A percentile compares a stretch with the other conserved stretches of the same genome.
phyloP scores from a whole-genome alignment of 2,113 vertebrate species.

The Piaya cayana region DNA sequence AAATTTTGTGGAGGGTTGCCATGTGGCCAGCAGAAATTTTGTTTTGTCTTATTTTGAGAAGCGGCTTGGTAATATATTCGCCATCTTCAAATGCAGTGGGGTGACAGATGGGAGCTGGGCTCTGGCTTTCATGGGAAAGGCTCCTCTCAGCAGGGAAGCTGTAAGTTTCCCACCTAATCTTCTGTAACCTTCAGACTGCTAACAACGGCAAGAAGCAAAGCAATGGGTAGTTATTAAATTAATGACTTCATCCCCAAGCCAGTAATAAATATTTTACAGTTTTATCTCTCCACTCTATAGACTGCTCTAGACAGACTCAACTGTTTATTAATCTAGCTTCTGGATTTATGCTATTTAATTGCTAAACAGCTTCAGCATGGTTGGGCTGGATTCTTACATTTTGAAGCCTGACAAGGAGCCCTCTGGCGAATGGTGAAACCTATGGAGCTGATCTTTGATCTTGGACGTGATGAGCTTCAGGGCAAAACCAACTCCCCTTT shows the following conservation, averaged over 20 bases:
- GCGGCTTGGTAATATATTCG: constrained; percentile 49
- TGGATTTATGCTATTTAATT: constrained; percentile 58
- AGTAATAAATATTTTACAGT: constrained; percentile 59
- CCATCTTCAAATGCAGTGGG: background rate
- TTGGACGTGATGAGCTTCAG: background rate
- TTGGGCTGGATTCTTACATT: constrained; percentile 3
- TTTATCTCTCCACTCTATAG: constrained; percentile 38
- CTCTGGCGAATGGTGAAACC: background rate
- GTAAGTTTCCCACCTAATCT: constrained; percentile 55
- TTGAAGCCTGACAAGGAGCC: background rate
- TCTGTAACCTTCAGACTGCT: constrained; percentile 59
- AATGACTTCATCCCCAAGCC: constrained; percentile 50
- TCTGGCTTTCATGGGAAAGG: constrained; percentile 49
- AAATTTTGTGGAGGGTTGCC: background rate
- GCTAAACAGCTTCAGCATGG: background rate
- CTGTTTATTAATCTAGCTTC: constrained; percentile 61
- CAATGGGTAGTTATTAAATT: constrained; percentile 59
- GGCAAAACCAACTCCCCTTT: background rate
- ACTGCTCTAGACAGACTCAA: constrained; percentile 21
- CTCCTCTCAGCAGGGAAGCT: constrained; percentile 53
- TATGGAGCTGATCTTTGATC: background rate
- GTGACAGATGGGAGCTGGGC: constrained; percentile 71
- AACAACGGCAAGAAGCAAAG: constrained; percentile 58
- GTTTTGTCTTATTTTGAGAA: constrained; percentile 39
- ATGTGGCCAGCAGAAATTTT: constrained; percentile 63